These are phyloP conservation scores for Nycticorax nycticorax DNA, from an alignment of 2,113 vertebrate genomes.

Conservation along the genomic window DNA sequence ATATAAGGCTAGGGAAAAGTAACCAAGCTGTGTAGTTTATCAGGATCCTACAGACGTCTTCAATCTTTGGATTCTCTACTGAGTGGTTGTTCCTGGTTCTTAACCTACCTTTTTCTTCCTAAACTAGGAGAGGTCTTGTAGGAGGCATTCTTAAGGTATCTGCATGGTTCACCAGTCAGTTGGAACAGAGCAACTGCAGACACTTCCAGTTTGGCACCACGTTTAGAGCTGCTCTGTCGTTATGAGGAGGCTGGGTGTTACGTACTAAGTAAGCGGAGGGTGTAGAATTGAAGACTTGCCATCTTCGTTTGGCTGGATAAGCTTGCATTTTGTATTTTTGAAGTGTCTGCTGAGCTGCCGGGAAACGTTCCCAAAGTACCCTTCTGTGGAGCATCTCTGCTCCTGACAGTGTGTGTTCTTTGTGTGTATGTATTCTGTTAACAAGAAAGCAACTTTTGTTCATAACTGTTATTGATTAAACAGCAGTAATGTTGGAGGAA, in stretches of 20 bases:
- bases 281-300: not conserved
- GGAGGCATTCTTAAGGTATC: not conserved
- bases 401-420: not conserved
- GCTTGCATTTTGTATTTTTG: not conserved
- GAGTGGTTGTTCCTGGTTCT: not conserved
- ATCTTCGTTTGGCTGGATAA: not conserved
- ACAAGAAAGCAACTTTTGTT: not conserved
- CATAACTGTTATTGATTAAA: not conserved
- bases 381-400: not conserved
- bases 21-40: not conserved
- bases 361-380: not conserved
- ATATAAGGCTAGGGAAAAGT: not conserved
- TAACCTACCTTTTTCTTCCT: not conserved
- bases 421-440: not conserved
- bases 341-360: not conserved
- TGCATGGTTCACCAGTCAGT: not conserved
- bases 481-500: not conserved
- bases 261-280: not conserved
- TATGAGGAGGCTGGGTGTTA: fast-evolving
- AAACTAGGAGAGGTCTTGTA: not conserved
- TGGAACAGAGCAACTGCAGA: not conserved
- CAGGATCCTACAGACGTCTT: not conserved
- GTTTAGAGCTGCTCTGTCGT: not conserved
- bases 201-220: not conserved
- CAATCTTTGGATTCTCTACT: not conserved